A percentile compares a stretch with the other conserved stretches of the same genome.
These are phyloP conservation scores for Ceramica pisi DNA, from an alignment of 2,888 invertebrate genomes.

Conservation along the genomic window DNA sequence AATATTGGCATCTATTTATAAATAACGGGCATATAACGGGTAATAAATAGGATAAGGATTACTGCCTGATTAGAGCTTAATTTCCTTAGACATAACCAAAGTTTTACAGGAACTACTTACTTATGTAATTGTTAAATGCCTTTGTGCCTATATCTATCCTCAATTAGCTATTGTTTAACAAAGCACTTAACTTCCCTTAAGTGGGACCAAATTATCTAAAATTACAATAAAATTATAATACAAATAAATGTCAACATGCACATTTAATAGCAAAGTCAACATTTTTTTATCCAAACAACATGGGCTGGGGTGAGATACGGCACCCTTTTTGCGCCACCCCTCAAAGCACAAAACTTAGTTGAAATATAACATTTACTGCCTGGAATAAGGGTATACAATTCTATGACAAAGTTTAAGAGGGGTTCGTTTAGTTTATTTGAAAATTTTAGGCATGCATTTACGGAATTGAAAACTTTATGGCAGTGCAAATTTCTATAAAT, in stretches of 20 bases:
- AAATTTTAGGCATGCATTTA: slow-evolving; percentile 79
- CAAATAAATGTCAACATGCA: slow-evolving; percentile 82
- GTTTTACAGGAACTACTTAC: not conserved
- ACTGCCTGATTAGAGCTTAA: not conserved
- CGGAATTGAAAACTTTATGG: slow-evolving; percentile 77
- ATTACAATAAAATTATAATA: slow-evolving; percentile 72
- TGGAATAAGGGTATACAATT: slow-evolving; percentile 44
- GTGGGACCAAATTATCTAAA: slow-evolving; percentile 59
- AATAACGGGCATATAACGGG: too few relatives aligned
- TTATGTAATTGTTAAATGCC: too few relatives aligned
- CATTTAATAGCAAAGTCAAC: slow-evolving; percentile 80
- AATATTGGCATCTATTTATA: not conserved
- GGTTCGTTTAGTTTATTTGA: slow-evolving; percentile 69
- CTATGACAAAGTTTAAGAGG: slow-evolving; percentile 23
- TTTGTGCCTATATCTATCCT: slow-evolving; percentile 1
- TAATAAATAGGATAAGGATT: too few relatives aligned
- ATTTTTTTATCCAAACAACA: slow-evolving; percentile 81
- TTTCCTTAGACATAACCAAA: not conserved
- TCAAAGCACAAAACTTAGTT: slow-evolving; percentile 10
- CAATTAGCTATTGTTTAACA: slow-evolving; percentile 58
- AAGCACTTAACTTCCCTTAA: slow-evolving; percentile 55
- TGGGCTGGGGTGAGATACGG: slow-evolving; percentile 68
- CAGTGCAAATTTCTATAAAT: slow-evolving; percentile 64
- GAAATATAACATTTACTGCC: slow-evolving; percentile 50
- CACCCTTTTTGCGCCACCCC: slow-evolving; percentile 68